These are phyloP conservation scores for Diarsia mendica DNA, from an alignment of 2,888 invertebrate genomes.

Conservation along the genomic window DNA sequence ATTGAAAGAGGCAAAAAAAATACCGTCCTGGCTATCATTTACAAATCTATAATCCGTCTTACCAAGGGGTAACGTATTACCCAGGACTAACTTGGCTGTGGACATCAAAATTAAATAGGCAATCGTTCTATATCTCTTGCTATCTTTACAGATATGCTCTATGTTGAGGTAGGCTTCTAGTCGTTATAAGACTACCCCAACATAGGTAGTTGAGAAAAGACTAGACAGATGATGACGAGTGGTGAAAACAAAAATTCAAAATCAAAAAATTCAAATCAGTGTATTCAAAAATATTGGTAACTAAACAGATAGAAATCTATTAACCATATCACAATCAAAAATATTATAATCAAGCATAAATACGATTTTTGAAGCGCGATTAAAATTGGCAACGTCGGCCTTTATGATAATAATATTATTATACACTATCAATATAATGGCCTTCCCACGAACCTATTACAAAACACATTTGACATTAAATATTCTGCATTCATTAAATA, in stretches of 20 bases:
- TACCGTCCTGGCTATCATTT: too few relatives aligned
- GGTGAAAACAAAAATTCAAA: background rate
- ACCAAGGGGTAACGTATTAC: too few relatives aligned
- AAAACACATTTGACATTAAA: slow-evolving; percentile 18
- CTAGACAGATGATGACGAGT: too few relatives aligned
- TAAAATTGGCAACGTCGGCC: slow-evolving; percentile 4
- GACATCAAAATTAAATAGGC: too few relatives aligned
- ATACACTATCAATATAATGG: slow-evolving; percentile 18
- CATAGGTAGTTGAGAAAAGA: too few relatives aligned
- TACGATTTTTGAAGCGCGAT: slow-evolving; percentile 14
- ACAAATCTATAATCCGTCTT: too few relatives aligned
- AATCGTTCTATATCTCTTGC: too few relatives aligned
- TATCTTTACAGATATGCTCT: too few relatives aligned
- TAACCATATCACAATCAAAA: slow-evolving; percentile 11
- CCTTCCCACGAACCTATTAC: slow-evolving; percentile 33
- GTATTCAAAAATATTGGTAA: background rate
- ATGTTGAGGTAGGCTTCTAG: too few relatives aligned
- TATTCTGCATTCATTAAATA: slow-evolving; percentile 29
- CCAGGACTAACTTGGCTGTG: too few relatives aligned
- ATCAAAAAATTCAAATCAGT: background rate
- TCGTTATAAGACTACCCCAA: too few relatives aligned
- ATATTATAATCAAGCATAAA: background rate
- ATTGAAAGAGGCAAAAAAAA: background rate
- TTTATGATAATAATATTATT: slow-evolving; percentile 11
- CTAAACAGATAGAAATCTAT: background rate